A percentile compares a stretch with the other conserved stretches of the same genome.
These are phyloP conservation scores for Florisuga fusca DNA, from an alignment of 2,797 vertebrate species.

Conservation along the genomic window DNA sequence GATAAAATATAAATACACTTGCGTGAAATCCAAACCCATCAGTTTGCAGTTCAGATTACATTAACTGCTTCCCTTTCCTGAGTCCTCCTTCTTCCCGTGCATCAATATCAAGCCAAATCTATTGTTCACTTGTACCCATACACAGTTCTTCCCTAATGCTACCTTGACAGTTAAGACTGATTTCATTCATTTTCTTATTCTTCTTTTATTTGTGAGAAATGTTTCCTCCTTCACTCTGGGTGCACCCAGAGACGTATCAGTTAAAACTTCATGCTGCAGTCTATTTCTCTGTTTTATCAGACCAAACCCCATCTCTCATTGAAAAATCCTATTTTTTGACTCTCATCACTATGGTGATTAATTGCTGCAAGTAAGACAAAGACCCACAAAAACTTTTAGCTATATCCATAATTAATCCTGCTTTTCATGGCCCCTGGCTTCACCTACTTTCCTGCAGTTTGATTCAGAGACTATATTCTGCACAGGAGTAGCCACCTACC, in stretches of 20 bases:
- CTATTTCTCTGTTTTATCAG: background rate
- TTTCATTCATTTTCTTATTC: background rate
- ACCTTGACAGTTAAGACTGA: background rate
- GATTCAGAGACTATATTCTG: background rate
- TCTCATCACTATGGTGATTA: background rate
- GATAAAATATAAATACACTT: background rate
- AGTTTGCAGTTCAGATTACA: background rate
- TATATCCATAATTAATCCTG: background rate
- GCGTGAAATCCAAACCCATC: background rate
- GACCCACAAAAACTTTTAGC: background rate
- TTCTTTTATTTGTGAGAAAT: background rate
- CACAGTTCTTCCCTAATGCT: background rate
- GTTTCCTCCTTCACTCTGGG: background rate
- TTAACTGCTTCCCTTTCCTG: background rate
- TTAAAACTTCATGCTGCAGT: background rate
- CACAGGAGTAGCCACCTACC: background rate
- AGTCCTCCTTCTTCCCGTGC: background rate
- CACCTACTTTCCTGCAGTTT: background rate
- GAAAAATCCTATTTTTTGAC: background rate
- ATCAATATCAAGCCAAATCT: background rate
- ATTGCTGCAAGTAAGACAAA: background rate
- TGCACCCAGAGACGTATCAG: background rate
- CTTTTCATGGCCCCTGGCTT: background rate
- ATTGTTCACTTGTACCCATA: background rate
- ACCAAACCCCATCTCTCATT: background rate